Percentiles rank a stretch among this genome's conserved stretches.
Evolutionary conservation across 1,140 invertebrate genomes (phyloP).

Genomic region (Anastrepha obliqua): DNA sequence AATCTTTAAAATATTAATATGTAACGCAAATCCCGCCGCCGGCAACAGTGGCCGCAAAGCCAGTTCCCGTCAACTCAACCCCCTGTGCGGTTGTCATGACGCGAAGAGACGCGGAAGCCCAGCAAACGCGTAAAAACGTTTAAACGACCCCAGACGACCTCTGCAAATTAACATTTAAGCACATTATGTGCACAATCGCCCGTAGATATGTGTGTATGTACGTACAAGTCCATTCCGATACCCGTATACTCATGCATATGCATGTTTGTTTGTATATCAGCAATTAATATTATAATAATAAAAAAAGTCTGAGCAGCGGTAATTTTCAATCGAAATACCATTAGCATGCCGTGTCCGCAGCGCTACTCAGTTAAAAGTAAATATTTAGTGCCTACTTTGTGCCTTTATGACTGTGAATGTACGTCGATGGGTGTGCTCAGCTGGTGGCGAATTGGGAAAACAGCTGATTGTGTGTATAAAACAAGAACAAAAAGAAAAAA

Average conservation of each 20-base stretch:
- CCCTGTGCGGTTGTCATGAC: neutral
- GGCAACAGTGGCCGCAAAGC: neutral
- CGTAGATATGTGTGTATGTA: neutral
- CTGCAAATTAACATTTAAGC: conserved; percentile 41
- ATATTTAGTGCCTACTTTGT: neutral
- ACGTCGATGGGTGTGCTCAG: neutral
- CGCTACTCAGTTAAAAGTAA: neutral
- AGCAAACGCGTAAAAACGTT: neutral
- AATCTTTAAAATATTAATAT: conserved; percentile 7
- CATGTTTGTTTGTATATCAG: neutral
- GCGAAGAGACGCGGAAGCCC: neutral
- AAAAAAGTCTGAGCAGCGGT: neutral
- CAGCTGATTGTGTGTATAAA: neutral
- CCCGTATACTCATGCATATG: neutral
- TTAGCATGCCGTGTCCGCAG: neutral
- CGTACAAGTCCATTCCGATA: neutral
- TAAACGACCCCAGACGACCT: conserved; percentile 37
- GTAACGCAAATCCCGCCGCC: neutral
- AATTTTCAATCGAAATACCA: neutral
- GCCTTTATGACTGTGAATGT: neutral
- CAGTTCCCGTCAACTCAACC: neutral
- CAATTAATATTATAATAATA: neutral
- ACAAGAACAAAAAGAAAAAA: neutral
- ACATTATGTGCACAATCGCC: neutral
- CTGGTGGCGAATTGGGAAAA: neutral